A percentile compares a stretch with the other conserved stretches of the same genome.
phyloP scores from a whole-genome alignment of 1,140 invertebrate species.

The Ridgeia piscesae region DNA sequence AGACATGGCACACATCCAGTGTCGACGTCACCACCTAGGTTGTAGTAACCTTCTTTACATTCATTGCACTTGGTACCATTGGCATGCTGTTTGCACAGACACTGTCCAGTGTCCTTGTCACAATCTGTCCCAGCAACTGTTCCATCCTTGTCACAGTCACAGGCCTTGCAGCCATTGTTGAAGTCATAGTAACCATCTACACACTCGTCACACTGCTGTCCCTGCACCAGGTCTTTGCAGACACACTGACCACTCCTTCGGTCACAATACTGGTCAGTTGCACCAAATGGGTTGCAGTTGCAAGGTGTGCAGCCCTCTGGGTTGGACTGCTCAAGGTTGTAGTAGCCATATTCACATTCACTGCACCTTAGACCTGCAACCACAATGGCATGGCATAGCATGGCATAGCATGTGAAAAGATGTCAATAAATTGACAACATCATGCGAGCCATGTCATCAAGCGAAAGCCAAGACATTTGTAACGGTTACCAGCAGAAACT shows the following conservation, averaged over 20 bases:
- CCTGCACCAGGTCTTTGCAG: conserved; percentile 48
- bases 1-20: conserved; percentile 74
- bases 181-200: conserved; percentile 58
- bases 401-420: too few species aligned
- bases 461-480: too few species aligned
- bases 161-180: conserved; percentile 74
- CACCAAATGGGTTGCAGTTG: conserved; percentile 51
- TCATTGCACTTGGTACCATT: conserved; percentile 59
- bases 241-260: conserved; percentile 48
- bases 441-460: too few species aligned
- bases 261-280: conserved; percentile 49
- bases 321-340: conserved; percentile 64
- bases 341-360: conserved; percentile 83
- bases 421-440: background rate
- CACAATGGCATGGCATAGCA: too few species aligned
- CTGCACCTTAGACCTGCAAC: conserved; percentile 67
- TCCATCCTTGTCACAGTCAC: conserved; percentile 74
- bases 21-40: conserved; percentile 75
- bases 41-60: conserved; percentile 80
- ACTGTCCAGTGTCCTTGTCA: conserved; percentile 66
- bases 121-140: conserved; percentile 63
- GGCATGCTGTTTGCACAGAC: conserved; percentile 61
- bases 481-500: too few species aligned
- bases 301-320: conserved; percentile 55
- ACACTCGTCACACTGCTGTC: conserved; percentile 85